Percentiles rank a stretch among this genome's conserved stretches.
These are phyloP conservation scores for Mus pahari DNA, from an alignment of 2,113 vertebrate species.

Conservation along the genomic window DNA sequence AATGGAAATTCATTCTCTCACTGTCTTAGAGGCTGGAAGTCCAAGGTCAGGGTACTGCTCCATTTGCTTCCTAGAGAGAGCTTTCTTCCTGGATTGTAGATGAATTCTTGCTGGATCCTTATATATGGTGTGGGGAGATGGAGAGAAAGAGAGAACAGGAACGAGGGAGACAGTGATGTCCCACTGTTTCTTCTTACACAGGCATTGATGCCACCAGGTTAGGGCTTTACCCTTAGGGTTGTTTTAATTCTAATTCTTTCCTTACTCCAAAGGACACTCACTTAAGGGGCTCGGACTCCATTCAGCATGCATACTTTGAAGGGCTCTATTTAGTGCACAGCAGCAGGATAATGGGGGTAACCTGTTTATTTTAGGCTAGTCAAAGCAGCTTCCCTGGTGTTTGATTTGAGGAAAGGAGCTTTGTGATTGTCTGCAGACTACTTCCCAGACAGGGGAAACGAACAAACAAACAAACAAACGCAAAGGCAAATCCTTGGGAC, in stretches of 20 bases:
- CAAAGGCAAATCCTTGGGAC: not conserved
- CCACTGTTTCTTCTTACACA: not conserved
- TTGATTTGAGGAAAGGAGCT: not conserved
- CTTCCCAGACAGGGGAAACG: not conserved
- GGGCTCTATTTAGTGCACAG: not conserved
- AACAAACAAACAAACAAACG: not conserved
- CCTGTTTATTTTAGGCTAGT: not conserved
- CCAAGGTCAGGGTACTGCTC: not conserved
- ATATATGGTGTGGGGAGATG: not conserved
- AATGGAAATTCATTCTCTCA: not conserved
- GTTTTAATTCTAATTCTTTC: not conserved
- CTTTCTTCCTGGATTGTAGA: not conserved
- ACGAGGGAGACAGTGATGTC: not conserved
- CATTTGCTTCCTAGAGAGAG: not conserved
- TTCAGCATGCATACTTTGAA: not conserved
- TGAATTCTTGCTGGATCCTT: not conserved
- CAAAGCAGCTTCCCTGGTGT: not conserved
- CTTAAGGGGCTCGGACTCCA: not conserved
- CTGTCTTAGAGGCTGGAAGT: not conserved
- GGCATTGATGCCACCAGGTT: not conserved
- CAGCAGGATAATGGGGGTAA: not conserved
- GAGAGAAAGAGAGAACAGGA: not conserved
- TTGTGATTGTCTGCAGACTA: not conserved
- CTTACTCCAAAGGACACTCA: not conserved
- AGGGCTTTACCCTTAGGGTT: not conserved